Evolutionary conservation across 2,113 vertebrate species (phyloP).

Genomic region (Gymnarchus niloticus): DNA sequence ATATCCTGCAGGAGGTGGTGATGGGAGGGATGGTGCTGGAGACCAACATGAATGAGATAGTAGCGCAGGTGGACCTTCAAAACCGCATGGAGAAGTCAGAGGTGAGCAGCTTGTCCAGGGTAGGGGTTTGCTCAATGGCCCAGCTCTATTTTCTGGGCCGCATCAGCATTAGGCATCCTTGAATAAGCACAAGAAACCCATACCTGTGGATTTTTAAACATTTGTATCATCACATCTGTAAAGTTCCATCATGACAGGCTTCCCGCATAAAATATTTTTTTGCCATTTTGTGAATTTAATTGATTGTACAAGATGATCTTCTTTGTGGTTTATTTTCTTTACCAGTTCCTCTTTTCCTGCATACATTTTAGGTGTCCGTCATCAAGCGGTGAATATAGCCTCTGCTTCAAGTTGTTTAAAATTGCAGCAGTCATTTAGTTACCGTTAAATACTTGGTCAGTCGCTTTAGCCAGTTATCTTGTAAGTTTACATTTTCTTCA

Average conservation of each 20-base stretch:
- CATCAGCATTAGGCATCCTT: background rate
- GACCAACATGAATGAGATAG: conserved; percentile 94
- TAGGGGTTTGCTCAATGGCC: background rate
- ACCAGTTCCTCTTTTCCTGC: background rate
- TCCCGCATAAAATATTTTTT: background rate
- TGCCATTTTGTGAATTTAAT: too few species aligned
- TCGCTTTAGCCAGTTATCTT: too few species aligned
- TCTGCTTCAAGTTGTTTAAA: background rate
- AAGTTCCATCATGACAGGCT: background rate
- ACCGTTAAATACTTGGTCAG: background rate
- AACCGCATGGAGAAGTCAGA: conserved; percentile 89
- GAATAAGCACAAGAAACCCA: background rate
- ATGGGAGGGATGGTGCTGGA: conserved; percentile 86
- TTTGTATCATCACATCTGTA: too few species aligned
- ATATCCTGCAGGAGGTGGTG: conserved; percentile 70
- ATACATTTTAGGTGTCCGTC: background rate
- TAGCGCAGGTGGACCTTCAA: conserved; percentile 83
- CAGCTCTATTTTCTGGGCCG: background rate
- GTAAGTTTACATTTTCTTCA: too few species aligned
- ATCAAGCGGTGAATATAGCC: too few species aligned
- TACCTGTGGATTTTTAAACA: too few species aligned
- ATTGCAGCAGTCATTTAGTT: background rate
- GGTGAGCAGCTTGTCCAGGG: conserved; percentile 57
- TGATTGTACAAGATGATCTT: background rate
- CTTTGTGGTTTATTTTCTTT: background rate